Base-by-base conservation (phyloP, 2,888 invertebrate species). In the Aphidius colemani region DNA sequence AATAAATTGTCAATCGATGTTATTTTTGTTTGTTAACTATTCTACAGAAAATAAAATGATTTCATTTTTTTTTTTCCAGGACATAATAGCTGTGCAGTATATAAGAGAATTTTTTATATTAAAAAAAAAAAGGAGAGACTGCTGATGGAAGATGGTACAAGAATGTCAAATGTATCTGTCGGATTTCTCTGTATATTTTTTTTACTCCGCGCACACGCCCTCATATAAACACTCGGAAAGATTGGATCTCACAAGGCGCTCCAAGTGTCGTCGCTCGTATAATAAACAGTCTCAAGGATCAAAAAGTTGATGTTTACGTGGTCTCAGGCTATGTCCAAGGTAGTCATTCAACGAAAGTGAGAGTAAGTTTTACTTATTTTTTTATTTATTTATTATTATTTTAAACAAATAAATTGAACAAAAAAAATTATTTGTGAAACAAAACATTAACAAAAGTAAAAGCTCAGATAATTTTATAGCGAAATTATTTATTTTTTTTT, bases 201-300 rank as follows among this genome's bases (percentile, higher is more conserved):
- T 30, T 5, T 5, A 30, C 30, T 46, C 57, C 30, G 46, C 11
- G 57, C 46, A 46, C 57, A 57, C 57, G 57, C 57, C 57, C 46
- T 57, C 57, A 46, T 57, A 57, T 57, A 57, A 57, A 57, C 48
- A 57, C 57, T 57, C 57, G 57, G 46, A 45, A 57, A 57, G 57
- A 57, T 57, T 57, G 57, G 57, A 57, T 57, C 57, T 57, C 57
- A 57, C 57, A 46, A 46, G 46, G 57, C 57, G 57, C 57, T 57
- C 57, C 57, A 57, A 57, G 57, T 57, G 57, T 57, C 57, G 57
- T 57, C 57, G 57, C 57, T 57, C 46, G 46, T 57, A 57, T 57
- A 57, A 57, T 57, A 57, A 57, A 57, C 57, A 57, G 57, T 57
- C 57, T 39, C 57, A 46, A 46, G 46, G 57, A 46, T 57, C 46